phyloP scores from a whole-genome alignment of 2,113 vertebrate species.

The Gambusia affinis region DNA sequence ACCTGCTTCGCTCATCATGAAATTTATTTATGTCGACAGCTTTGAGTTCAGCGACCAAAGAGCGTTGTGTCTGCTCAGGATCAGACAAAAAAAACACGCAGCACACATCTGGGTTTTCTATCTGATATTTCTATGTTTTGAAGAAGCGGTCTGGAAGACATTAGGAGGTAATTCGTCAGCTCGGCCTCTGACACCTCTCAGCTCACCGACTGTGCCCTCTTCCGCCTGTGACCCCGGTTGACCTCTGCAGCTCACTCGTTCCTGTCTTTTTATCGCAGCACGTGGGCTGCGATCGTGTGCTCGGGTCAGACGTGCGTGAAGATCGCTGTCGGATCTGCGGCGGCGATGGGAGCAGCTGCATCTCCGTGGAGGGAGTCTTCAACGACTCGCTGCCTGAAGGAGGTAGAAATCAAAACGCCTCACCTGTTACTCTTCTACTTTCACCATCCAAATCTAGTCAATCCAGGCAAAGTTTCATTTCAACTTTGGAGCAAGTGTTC shows the following conservation, averaged over 20 bases:
- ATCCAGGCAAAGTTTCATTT: conserved; percentile 6
- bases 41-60: conserved; percentile 65
- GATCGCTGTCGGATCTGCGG: conserved; percentile 94
- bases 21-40: conserved; percentile 68
- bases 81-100: conserved; percentile 43
- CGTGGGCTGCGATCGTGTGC: conserved; percentile 93
- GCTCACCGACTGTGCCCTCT: conserved; percentile 53
- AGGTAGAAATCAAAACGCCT: conserved; percentile 75
- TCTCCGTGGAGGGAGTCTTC: conserved; percentile 91
- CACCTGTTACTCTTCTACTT: neutral
- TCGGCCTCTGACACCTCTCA: conserved; percentile 62
- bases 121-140: conserved; percentile 69
- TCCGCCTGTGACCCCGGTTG: conserved; percentile 47
- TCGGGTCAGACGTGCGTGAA: conserved; percentile 91
- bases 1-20: conserved; percentile 71
- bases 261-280: conserved; percentile 80
- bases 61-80: conserved; percentile 67
- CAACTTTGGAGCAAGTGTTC: conserved; percentile 6
- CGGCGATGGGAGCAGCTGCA: conserved; percentile 91
- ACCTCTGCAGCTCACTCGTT: conserved; percentile 40
- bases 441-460: neutral
- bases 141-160: conserved; percentile 67
- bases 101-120: conserved; percentile 68
- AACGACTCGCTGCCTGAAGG: conserved; percentile 87
- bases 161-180: conserved; percentile 65